These are phyloP conservation scores for Halesus radiatus DNA, from an alignment of 1,140 invertebrate genomes.

Conservation along the genomic window DNA sequence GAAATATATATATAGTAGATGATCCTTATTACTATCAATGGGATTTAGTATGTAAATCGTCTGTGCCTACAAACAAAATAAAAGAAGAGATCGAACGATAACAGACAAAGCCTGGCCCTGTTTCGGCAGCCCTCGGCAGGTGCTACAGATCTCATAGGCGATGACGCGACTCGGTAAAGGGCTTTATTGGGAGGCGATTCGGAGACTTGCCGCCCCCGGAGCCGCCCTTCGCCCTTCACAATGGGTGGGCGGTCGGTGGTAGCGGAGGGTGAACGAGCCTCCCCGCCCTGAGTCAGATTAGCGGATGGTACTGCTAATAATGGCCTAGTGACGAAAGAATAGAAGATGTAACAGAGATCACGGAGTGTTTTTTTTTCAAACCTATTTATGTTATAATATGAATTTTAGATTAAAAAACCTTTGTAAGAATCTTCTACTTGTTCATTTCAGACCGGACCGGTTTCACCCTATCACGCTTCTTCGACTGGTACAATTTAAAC, in stretches of 20 bases:
- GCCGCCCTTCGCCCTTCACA: neutral
- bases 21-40: too few relatives aligned
- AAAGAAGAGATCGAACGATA: neutral
- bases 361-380: too few relatives aligned
- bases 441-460: too few relatives aligned
- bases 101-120: neutral
- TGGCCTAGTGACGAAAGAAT: neutral
- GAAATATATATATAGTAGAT: too few relatives aligned
- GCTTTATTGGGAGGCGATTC: conserved; percentile 8
- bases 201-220: neutral
- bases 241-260: neutral
- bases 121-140: conserved; percentile 6
- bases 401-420: too few relatives aligned
- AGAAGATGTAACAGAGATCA: neutral
- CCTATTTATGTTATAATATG: too few relatives aligned
- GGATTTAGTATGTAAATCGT: neutral
- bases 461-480: too few relatives aligned
- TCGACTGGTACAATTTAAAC: too few relatives aligned
- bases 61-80: neutral
- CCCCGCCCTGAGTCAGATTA: neutral
- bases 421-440: too few relatives aligned
- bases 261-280: neutral
- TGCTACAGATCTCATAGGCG: conserved; percentile 6
- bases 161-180: neutral
- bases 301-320: neutral